Percentiles rank a stretch among this genome's conserved stretches.
phyloP scores from a whole-genome alignment of 2,888 invertebrate species.

The Drosophila flavopinicola region DNA sequence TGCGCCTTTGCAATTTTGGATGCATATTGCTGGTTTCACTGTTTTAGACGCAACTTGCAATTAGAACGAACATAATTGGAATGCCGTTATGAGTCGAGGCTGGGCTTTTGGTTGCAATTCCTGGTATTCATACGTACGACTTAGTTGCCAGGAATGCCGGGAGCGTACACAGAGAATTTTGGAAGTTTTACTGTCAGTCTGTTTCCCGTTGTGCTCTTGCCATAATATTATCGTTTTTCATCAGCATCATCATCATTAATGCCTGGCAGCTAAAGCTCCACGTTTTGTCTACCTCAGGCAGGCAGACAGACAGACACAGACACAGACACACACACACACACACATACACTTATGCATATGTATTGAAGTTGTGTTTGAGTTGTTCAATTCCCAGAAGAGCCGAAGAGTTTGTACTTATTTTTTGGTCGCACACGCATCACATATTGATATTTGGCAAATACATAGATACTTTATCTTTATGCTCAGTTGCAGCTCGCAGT shows the following conservation, averaged over 20 bases:
- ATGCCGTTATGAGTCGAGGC: constrained; percentile 7
- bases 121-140: constrained; percentile 14
- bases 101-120: constrained; percentile 18
- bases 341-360: constrained; percentile 11
- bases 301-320: not conserved
- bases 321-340: not conserved
- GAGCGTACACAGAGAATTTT: constrained; percentile 16
- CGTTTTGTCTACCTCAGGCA: not conserved
- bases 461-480: constrained; percentile 53
- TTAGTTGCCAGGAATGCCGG: constrained; percentile 21
- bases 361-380: constrained; percentile 18
- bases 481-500: constrained; percentile 41
- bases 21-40: constrained; percentile 2
- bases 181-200: constrained; percentile 27
- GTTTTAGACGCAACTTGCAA: not conserved
- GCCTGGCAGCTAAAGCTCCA: constrained; percentile 6
- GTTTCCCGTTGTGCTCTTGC: constrained; percentile 28
- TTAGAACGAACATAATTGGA: constrained; percentile 9
- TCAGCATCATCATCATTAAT: constrained; percentile 25
- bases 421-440: constrained; percentile 17
- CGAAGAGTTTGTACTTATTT: constrained; percentile 24
- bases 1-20: constrained; percentile 5
- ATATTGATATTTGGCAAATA: constrained; percentile 54
- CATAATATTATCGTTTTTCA: constrained; percentile 45
- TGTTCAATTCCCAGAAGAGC: constrained; percentile 1